A percentile compares a stretch with the other conserved stretches of the same genome.
phyloP scores from a whole-genome alignment of 2,113 vertebrate species.

The Percopsis transmontana region DNA sequence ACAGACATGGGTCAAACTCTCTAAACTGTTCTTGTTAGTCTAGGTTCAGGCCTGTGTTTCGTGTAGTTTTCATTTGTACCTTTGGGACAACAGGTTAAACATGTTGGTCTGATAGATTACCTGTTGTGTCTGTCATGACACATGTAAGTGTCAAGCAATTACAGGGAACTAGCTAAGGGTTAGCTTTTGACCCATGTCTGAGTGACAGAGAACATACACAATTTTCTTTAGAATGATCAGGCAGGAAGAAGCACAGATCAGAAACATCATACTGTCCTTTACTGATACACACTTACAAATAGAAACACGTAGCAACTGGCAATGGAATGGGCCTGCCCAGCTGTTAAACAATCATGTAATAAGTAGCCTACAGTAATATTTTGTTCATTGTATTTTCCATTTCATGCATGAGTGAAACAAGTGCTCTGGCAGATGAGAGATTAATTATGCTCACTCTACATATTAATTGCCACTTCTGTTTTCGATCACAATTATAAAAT shows the following conservation, averaged over 20 bases:
- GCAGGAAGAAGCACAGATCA: slow-evolving; percentile 41
- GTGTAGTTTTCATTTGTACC: too few species aligned
- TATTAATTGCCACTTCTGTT: background rate
- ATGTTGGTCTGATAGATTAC: background rate
- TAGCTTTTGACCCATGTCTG: slow-evolving; percentile 32
- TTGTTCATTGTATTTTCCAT: slow-evolving; percentile 32
- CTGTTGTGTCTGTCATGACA: background rate
- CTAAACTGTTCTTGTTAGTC: background rate
- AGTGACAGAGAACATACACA: slow-evolving; percentile 22
- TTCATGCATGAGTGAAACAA: slow-evolving; percentile 60
- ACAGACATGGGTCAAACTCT: slow-evolving; percentile 10
- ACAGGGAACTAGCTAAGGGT: background rate
- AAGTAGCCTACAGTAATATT: slow-evolving; percentile 17
- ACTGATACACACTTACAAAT: slow-evolving; percentile 41
- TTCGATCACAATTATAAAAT: background rate
- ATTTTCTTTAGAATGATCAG: slow-evolving; percentile 5
- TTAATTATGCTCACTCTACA: slow-evolving; percentile 1
- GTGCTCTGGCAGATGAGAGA: slow-evolving; percentile 9
- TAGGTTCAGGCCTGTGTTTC: background rate
- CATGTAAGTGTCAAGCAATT: background rate
- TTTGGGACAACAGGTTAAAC: too few species aligned
- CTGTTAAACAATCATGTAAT: slow-evolving; percentile 21
- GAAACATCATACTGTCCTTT: slow-evolving; percentile 38
- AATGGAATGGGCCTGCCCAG: slow-evolving; percentile 10
- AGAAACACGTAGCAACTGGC: slow-evolving; percentile 36